phyloP scores from a whole-genome alignment of 1,140 invertebrate genomes.

The Amyelois transitella region DNA sequence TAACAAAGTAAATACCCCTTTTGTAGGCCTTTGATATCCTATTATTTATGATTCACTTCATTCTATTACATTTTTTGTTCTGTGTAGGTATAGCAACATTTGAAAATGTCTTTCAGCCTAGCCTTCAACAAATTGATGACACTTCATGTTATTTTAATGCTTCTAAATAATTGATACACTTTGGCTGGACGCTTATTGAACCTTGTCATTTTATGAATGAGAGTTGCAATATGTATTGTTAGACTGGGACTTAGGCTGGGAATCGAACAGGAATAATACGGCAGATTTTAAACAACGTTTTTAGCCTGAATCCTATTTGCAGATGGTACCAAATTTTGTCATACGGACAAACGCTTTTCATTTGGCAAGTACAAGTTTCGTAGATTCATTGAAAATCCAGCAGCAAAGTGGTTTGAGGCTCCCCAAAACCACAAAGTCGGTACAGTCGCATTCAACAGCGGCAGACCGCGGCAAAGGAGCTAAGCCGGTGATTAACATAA shows the following conservation, averaged over 20 bases:
- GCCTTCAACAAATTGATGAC: not conserved
- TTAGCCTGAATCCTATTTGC: no score
- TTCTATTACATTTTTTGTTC: no score
- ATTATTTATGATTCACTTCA: no score
- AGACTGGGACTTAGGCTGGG: no score
- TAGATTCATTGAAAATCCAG: not conserved
- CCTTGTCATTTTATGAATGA: not conserved
- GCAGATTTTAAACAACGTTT: no score
- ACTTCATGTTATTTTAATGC: not conserved
- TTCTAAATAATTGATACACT: not conserved
- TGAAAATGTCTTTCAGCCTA: not conserved
- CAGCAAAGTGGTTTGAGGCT: not conserved
- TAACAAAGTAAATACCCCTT: constrained; percentile 10
- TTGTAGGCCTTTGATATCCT: constrained; percentile 5
- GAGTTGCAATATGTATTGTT: no score
- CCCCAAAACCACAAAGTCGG: not conserved
- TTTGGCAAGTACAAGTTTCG: no score
- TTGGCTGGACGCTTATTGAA: not conserved
- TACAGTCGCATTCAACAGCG: not conserved
- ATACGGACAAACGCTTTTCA: no score
- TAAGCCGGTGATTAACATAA: no score
- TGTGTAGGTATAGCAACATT: no score
- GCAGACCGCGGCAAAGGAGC: not conserved
- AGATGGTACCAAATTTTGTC: no score
- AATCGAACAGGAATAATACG: no score